Evolutionary conservation across 2,797 vertebrate species (phyloP).

Genomic region (Eidolon dupreanum): DNA sequence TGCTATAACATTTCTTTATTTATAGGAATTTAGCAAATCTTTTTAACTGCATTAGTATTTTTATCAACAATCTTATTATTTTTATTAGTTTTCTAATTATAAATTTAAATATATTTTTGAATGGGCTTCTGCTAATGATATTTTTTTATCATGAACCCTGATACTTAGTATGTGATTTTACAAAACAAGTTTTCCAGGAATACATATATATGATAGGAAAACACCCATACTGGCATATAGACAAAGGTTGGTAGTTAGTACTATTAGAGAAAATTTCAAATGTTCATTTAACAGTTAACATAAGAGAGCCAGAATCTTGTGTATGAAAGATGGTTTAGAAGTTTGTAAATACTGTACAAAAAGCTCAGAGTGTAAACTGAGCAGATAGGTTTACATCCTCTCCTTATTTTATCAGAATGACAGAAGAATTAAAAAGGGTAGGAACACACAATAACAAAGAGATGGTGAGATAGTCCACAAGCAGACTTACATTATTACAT

Average conservation of each 20-base stretch:
- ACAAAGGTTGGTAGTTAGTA: not conserved
- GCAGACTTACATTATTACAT: not conserved
- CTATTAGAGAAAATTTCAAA: not conserved
- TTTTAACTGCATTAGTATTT: not conserved
- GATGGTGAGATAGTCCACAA: not conserved
- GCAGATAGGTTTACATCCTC: not conserved
- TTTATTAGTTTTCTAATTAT: not conserved
- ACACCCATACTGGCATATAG: not conserved
- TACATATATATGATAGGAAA: not conserved
- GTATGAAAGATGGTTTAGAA: not conserved
- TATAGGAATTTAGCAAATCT: not conserved
- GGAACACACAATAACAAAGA: not conserved
- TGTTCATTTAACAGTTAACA: not conserved
- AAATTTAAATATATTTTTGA: not conserved
- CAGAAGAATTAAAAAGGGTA: not conserved
- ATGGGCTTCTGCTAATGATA: not conserved
- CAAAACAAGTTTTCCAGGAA: constrained; percentile 16
- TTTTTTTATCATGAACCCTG: not conserved
- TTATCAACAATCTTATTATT: not conserved
- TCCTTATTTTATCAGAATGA: not conserved
- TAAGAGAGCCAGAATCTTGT: not conserved
- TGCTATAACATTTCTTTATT: not conserved
- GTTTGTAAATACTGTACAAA: constrained; percentile 16
- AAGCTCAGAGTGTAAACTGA: not conserved
- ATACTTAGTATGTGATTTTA: not conserved